Evolutionary conservation across 2,113 vertebrate genomes (phyloP).

Genomic region (Argyrosomus japonicus): DNA sequence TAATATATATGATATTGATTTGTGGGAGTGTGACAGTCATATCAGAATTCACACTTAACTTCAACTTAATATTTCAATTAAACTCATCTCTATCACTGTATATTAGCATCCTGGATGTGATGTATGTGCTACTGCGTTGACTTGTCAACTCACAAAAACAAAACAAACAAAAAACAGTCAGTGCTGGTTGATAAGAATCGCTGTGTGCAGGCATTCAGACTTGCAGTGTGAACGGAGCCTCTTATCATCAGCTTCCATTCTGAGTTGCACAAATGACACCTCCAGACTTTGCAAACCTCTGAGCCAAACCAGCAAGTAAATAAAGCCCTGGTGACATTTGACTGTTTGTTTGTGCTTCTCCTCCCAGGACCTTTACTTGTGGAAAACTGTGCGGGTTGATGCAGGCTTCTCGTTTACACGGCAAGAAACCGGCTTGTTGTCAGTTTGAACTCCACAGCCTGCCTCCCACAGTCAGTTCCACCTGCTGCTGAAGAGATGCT

Average conservation of each 20-base stretch:
- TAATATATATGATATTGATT: background rate
- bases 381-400: conserved; percentile 30
- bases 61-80: background rate
- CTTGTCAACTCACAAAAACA: background rate
- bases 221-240: background rate
- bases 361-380: conserved; percentile 13
- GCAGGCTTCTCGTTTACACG: conserved; percentile 15
- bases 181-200: background rate
- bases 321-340: conserved; percentile 21
- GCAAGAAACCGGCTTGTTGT: conserved; percentile 1
- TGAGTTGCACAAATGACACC: background rate
- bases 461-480: conserved; percentile 25
- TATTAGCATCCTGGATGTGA: background rate
- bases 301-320: background rate
- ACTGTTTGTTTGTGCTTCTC: conserved; percentile 28
- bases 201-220: background rate
- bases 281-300: conserved; percentile 3
- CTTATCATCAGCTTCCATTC: background rate
- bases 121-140: background rate
- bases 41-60: background rate
- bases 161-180: background rate
- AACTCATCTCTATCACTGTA: background rate
- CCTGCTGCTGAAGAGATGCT: conserved; percentile 13
- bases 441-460: background rate
- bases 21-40: background rate